Evolutionary conservation across 2,797 vertebrate genomes (phyloP).

Genomic region (Myoxocephalus aenaeus): DNA sequence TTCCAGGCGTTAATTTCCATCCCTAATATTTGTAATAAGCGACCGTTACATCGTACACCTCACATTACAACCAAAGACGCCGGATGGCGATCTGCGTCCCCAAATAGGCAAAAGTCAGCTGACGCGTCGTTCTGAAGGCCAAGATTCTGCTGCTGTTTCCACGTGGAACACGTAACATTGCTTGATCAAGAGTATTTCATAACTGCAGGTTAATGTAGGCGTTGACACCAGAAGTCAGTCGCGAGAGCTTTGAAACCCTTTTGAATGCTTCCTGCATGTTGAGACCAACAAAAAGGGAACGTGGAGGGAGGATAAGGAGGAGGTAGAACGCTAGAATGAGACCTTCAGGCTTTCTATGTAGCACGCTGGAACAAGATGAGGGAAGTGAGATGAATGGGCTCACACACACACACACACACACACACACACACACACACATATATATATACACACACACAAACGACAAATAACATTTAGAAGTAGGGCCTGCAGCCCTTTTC

Average conservation of each 20-base stretch:
- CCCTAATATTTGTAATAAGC: neutral
- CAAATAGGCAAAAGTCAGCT: neutral
- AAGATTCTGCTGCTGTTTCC: neutral
- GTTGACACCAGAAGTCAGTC: conserved; percentile 16
- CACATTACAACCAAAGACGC: neutral
- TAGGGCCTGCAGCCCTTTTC: conserved; percentile 76
- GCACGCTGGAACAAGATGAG: conserved; percentile 62
- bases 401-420: conserved; percentile 15
- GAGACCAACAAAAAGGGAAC: conserved; percentile 35
- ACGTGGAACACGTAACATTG: neutral
- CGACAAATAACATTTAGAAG: conserved; percentile 70
- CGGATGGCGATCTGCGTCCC: too few species aligned
- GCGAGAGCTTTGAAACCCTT: conserved; percentile 19
- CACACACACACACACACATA: conserved; percentile 20
- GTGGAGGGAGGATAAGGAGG: conserved; percentile 3
- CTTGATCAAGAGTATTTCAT: neutral
- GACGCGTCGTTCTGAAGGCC: neutral
- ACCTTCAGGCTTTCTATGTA: conserved; percentile 62
- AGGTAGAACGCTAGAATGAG: conserved; percentile 48
- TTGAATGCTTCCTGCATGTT: conserved; percentile 21
- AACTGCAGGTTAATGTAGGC: conserved; percentile 11
- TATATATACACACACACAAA: conserved; percentile 27
- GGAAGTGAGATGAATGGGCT: conserved; percentile 42
- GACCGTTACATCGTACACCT: neutral
- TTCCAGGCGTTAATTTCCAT: neutral